phyloP scores from a whole-genome alignment of 2,797 vertebrate genomes.

The Nannoperca australis region DNA sequence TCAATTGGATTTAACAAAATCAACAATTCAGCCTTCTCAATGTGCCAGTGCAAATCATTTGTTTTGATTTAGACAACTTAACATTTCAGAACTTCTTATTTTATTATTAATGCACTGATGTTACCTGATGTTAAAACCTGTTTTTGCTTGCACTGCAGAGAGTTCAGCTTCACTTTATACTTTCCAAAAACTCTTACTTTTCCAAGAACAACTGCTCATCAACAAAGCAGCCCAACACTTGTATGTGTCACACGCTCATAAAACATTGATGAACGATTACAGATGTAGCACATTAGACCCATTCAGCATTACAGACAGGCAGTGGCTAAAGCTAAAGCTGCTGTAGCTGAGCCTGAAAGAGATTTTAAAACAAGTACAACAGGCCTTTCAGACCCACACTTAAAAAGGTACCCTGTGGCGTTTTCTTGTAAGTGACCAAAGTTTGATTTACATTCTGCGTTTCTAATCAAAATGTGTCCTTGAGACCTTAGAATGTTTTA shows the following conservation, averaged over 20 bases:
- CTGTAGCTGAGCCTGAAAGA: neutral
- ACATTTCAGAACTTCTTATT: constrained; percentile 9
- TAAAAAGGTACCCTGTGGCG: neutral
- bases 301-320: neutral
- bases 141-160: constrained; percentile 20
- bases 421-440: neutral
- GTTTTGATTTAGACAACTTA: constrained; percentile 26
- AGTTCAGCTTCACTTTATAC: constrained; percentile 7
- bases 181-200: constrained; percentile 42
- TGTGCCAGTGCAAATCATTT: constrained; percentile 17
- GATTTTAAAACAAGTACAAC: neutral
- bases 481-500: neutral
- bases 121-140: constrained; percentile 27
- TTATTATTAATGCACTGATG: neutral
- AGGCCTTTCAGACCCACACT: neutral
- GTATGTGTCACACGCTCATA: constrained; percentile 16
- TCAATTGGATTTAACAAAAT: constrained; percentile 10
- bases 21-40: neutral
- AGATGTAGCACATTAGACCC: constrained; percentile 20
- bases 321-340: neutral
- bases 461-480: neutral
- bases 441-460: neutral
- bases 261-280: constrained; percentile 26
- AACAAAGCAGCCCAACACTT: constrained; percentile 24
- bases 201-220: constrained; percentile 54